Evolutionary conservation across 2,113 vertebrate species (phyloP).

Genomic region (Chloropsis cyanopogon): DNA sequence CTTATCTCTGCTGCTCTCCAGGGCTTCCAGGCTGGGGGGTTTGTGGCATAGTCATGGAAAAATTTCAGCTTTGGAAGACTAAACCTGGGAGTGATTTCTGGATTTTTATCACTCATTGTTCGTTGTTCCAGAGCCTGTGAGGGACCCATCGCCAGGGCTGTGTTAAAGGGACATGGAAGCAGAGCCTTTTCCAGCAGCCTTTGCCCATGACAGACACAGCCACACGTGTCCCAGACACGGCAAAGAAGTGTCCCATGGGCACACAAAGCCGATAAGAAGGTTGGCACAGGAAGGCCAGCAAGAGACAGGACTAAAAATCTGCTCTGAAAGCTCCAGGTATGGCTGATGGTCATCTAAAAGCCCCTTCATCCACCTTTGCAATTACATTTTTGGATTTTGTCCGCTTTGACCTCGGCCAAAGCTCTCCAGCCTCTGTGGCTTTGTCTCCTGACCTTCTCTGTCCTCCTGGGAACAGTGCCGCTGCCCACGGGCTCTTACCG

Average conservation of each 20-base stretch:
- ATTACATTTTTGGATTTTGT: not conserved
- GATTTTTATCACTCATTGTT: not conserved
- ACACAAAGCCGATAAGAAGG: accelerated
- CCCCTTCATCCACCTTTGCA: not conserved
- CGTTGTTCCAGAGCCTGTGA: not conserved
- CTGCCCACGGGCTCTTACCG: not conserved
- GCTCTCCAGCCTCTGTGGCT: not conserved
- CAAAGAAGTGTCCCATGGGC: not conserved
- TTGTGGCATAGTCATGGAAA: not conserved
- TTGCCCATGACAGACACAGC: not conserved
- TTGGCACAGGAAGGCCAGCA: no score
- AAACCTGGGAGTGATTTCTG: not conserved
- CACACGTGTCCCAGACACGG: accelerated
- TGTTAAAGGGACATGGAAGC: not conserved
- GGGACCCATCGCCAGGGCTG: not conserved
- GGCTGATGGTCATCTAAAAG: not conserved
- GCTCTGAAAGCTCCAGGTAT: not conserved
- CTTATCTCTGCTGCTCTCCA: not conserved
- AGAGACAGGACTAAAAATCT: not conserved
- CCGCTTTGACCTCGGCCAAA: not conserved
- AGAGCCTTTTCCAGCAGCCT: not conserved
- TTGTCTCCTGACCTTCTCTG: not conserved
- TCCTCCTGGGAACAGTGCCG: not conserved
- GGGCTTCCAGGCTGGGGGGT: not conserved
- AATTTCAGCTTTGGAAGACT: not conserved